A percentile compares a stretch with the other conserved stretches of the same genome.
Evolutionary conservation across 2,888 invertebrate species (phyloP).

Genomic region (Amiota minor): DNA sequence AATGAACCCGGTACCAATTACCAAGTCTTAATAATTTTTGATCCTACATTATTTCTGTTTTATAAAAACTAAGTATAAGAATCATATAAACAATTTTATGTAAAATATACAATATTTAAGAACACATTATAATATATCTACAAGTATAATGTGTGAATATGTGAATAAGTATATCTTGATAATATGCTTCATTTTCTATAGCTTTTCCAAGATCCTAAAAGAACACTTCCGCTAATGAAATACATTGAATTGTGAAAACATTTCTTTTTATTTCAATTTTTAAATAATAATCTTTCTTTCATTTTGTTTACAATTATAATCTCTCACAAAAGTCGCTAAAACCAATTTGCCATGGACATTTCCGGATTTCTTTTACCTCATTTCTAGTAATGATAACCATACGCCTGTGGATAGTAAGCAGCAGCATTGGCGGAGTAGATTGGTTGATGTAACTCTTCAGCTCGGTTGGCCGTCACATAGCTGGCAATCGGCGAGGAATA

Average conservation of each 20-base stretch:
- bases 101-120: no score
- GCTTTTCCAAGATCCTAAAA: no score
- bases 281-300: slow-evolving; percentile 31
- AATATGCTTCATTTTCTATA: neutral
- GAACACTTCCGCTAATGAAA: neutral
- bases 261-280: slow-evolving; percentile 35
- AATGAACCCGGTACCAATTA: no score
- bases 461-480: slow-evolving; percentile 58
- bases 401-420: slow-evolving; percentile 54
- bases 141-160: neutral
- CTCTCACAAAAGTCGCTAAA: slow-evolving; percentile 35
- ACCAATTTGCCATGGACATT: slow-evolving; percentile 28
- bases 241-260: slow-evolving; percentile 9
- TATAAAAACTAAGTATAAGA: no score
- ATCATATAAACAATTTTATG: no score
- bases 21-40: no score
- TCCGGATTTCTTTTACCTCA: neutral
- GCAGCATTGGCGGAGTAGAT: slow-evolving; percentile 42
- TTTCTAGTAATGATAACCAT: slow-evolving; percentile 54
- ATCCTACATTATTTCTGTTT: no score
- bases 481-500: slow-evolving; percentile 64
- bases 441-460: slow-evolving; percentile 56
- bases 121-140: no score
- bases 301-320: slow-evolving; percentile 43
- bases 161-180: neutral